Evolutionary conservation across 1,140 invertebrate genomes (phyloP).

Genomic region (Potamilus streckersoni): DNA sequence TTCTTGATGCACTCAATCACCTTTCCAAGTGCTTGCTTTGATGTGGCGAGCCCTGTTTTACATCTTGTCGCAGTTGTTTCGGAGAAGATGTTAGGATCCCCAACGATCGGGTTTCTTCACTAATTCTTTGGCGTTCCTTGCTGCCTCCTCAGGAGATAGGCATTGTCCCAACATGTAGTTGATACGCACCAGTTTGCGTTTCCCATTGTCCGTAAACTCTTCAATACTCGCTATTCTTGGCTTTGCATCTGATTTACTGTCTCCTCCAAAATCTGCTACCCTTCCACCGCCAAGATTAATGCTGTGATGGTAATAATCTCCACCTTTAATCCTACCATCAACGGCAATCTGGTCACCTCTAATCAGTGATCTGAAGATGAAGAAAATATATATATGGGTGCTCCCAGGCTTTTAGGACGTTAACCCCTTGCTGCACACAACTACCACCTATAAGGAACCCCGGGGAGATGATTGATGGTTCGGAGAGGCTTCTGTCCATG

Average conservation of each 20-base stretch:
- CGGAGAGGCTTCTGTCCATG: too few relatives aligned
- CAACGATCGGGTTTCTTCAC: neutral
- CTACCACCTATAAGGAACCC: too few relatives aligned
- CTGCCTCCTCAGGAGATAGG: slow-evolving; percentile 2
- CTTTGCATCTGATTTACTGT: neutral
- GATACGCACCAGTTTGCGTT: slow-evolving; percentile 1
- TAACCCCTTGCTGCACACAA: too few relatives aligned
- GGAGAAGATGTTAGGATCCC: slow-evolving; percentile 1
- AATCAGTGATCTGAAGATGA: neutral
- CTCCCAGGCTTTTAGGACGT: too few relatives aligned
- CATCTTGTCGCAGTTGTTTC: slow-evolving; percentile 21
- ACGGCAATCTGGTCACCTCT: slow-evolving; percentile 10
- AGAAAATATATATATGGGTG: too few relatives aligned
- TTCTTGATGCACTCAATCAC: too few relatives aligned
- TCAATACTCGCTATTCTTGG: slow-evolving; percentile 9
- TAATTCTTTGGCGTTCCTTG: slow-evolving; percentile 4
- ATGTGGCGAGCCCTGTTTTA: slow-evolving; percentile 10
- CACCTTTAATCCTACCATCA: neutral
- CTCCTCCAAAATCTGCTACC: neutral
- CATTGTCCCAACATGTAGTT: neutral
- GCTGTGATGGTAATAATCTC: slow-evolving; percentile 2
- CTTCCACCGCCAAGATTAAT: slow-evolving; percentile 2
- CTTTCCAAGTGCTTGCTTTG: slow-evolving; percentile 2
- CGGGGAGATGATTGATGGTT: too few relatives aligned
- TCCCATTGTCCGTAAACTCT: slow-evolving; percentile 13